A percentile compares a stretch with the other conserved stretches of the same genome.
Conservation (phyloP, 2,888 invertebrate species). For the Notodonta ziczac region DNA sequence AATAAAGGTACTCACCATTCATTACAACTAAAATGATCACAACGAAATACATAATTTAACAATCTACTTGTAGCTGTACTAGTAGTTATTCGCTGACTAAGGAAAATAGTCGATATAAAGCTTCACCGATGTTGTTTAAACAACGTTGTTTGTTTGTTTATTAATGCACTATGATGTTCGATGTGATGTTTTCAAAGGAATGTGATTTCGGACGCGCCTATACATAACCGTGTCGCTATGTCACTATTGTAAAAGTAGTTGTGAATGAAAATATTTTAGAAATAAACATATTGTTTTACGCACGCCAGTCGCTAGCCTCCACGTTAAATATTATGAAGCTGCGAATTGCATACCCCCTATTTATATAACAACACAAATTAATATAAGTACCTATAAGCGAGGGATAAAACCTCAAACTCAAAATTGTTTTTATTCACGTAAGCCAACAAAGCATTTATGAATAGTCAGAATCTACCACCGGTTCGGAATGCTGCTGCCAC, state of each 20-base stretch:
- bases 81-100: neutral
- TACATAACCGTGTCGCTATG: neutral
- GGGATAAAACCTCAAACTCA: too few species aligned
- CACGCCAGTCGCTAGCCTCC: too few species aligned
- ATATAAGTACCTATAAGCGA: too few species aligned
- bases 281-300: neutral
- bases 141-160: neutral
- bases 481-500: too few species aligned
- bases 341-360: too few species aligned
- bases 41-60: neutral
- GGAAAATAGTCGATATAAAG: neutral
- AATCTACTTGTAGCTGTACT: neutral
- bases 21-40: conserved; percentile 2
- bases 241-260: neutral
- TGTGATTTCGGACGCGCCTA: neutral
- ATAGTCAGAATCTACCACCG: too few species aligned
- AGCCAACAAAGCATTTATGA: too few species aligned
- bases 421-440: too few species aligned
- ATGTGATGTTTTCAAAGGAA: neutral
- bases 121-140: neutral
- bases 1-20: neutral
- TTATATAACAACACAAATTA: too few species aligned
- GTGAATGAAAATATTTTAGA: neutral
- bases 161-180: neutral
- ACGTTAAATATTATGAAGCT: too few species aligned